Percentiles rank a stretch among this genome's conserved stretches.
These are phyloP conservation scores for Brachionus manjavacas DNA, from an alignment of 1,140 invertebrate species.

Conservation along the genomic window DNA sequence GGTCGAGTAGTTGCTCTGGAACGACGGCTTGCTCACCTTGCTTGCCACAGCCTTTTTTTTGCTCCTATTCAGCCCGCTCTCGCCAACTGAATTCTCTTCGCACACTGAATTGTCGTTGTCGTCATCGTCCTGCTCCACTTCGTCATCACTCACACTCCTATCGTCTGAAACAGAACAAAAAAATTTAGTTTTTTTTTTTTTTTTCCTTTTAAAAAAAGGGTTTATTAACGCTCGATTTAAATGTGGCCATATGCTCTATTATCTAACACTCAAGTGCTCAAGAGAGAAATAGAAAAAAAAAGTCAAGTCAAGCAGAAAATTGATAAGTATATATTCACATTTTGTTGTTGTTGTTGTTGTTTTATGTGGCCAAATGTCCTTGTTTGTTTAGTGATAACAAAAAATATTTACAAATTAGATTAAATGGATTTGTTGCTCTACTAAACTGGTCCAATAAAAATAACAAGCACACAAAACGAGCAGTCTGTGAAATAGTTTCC, in stretches of 20 bases:
- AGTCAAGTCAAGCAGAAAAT: background rate
- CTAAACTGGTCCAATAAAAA: background rate
- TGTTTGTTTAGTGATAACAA: background rate
- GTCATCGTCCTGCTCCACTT: conserved; percentile 32
- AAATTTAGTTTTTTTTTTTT: too few relatives aligned
- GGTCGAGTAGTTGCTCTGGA: background rate
- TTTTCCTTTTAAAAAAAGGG: too few relatives aligned
- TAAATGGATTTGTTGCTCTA: background rate
- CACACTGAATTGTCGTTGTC: conserved; percentile 36
- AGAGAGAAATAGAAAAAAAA: background rate
- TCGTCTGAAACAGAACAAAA: background rate
- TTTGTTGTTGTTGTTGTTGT: background rate
- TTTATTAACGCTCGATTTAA: background rate
- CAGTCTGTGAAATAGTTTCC: conserved; percentile 8
- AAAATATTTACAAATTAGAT: conserved; percentile 39
- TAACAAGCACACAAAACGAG: background rate
- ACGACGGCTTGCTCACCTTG: background rate
- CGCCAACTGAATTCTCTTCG: background rate
- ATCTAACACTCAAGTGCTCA: background rate
- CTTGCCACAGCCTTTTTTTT: background rate
- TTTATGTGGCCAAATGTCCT: background rate
- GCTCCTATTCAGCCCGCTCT: background rate
- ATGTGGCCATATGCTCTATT: background rate
- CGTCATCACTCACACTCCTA: conserved; percentile 5
- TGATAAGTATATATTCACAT: background rate